Evolutionary conservation across 2,113 vertebrate species (phyloP), one percentile per base, ranked within the genome.

Genomic region (Haplotaxodon microlepis): DNA sequence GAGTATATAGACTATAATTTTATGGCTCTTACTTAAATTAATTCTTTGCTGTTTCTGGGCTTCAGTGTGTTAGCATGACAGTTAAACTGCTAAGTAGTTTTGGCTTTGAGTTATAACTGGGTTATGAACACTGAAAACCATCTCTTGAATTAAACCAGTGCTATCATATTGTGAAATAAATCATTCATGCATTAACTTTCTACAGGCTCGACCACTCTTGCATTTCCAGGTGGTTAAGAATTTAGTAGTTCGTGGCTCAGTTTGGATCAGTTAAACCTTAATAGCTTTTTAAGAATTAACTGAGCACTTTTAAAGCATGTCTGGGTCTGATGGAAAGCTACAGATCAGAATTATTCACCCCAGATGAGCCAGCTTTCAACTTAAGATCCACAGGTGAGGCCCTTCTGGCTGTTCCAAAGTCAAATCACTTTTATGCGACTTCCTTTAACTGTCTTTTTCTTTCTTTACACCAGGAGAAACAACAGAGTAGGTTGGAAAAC

Each of bases 121-220:
- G 40, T 73, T 45, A 73, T 47, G 40, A 47, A 73, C 69, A 73
- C 69, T 45, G 66, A 45, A 45, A 73, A 7, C 66, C 38, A 45
- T 73, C 38, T 45, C 21, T 73, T 9, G n/a, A 42, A 73, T 42
- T 73, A 45, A 73, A 73, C 38, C 8, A 45, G n/a, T 1, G n/a
- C 66, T 73, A 73, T 45, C 66, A 73, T 42, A 45, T 73, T 73
- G n/a, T 45, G 66, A 73, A 73, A 45, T 73, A 27, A 73, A 42
- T 73, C 3, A 73, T 42, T 45, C 13, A 42, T 42, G 66, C 13
- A 24, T 71, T 42, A 42, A 42, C 38, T 6, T 27, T 24, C 66
- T 71, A 6, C n/a, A 69, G 63, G 63, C 11, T 71, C 3, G 5
- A 24, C 66, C 12, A 45, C 40, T 47, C 40, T 17, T 29, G 40